A percentile compares a stretch with the other conserved stretches of the same genome.
Conservation (phyloP, 1,140 invertebrate genomes). For the Melanaphis sacchari region DNA sequence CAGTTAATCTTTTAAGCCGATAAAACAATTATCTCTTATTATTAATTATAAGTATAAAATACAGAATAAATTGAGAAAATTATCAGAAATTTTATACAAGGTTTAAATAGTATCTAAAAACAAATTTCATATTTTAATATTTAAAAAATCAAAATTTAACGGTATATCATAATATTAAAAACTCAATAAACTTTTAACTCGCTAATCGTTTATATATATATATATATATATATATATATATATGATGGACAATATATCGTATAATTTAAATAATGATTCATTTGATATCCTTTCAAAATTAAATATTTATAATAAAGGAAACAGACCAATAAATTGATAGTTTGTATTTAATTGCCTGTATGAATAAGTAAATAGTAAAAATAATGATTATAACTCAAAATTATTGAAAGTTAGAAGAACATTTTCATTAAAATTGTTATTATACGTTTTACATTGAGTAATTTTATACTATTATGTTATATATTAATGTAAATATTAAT, state of each 20-base stretch:
- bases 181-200: background rate
- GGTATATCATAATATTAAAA: background rate
- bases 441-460: background rate
- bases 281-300: constrained; percentile 4
- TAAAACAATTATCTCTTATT: background rate
- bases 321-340: background rate
- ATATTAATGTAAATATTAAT: background rate
- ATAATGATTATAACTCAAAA: background rate
- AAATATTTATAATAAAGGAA: background rate
- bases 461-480: background rate
- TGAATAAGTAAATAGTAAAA: background rate
- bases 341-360: background rate
- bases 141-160: background rate
- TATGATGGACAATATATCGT: background rate
- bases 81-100: background rate
- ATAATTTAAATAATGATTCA: constrained; percentile 3
- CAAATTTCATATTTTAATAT: background rate
- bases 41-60: background rate
- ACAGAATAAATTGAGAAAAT: background rate
- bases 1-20: too few relatives aligned
- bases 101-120: background rate
- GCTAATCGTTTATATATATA: too few relatives aligned
- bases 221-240: too few relatives aligned
- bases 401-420: background rate
- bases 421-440: background rate